Evolutionary conservation across 2,113 vertebrate species (phyloP), one percentile per base, ranked within the genome.

Genomic region (Periophthalmodon schlosseri): DNA sequence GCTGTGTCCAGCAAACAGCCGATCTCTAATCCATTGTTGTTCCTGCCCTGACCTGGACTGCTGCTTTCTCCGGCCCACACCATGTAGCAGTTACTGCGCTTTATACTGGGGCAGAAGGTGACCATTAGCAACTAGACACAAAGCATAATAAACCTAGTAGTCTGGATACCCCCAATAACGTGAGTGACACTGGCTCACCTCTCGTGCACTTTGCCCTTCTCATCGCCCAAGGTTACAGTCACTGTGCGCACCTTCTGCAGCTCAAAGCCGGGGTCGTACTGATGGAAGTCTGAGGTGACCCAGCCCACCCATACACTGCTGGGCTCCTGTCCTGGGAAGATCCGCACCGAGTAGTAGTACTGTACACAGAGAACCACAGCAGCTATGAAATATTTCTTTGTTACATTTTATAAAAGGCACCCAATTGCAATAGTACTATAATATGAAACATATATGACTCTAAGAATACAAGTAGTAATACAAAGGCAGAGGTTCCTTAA

Each of bases 11-110:
- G 91, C 81, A 96, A 89, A 54, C 97, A 99, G 67, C 96, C 96
- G 0, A 99, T 99, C 90, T 99, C 97, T 79, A 99, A 83, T 0
- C 97, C 97, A 0, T 95, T 97, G 80, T 96, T 99, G 87, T 94
- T 97, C 24, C 97, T 96, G 16, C 96, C 95, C 89, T 97, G 96
- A 12, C 95, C 95, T 0, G 97, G 96, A 88, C 94, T 97, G 90
- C 94, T 94, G 91, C 92, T 96, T 86, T 99, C 97, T 78, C 96
- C 97, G 2, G 96, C 97, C 90, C 97, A 98, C 78, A 99, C 96
- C 96, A 99, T 98, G 84, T 96, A 98, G 90, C 97, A 98, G 93
- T 97, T 99, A 94, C 97, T 98, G 81, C 97, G 96, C 91, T 99
- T 98, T 87, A 98, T 96, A 90, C 96, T 97, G 64, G 63, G 66